Conservation (phyloP, 1,140 invertebrate species). For the Atta texana region DNA sequence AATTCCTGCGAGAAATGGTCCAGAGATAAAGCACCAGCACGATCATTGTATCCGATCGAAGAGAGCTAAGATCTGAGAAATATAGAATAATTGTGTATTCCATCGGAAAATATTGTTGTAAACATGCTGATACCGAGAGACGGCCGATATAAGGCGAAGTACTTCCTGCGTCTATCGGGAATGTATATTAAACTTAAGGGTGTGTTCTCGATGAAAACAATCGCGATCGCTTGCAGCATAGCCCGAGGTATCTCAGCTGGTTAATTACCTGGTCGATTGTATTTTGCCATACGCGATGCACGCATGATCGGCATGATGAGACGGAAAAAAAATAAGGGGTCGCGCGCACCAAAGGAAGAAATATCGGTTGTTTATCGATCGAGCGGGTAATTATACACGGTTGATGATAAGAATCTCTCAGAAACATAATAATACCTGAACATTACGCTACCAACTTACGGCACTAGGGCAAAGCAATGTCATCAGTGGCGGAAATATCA, state of each 20-base stretch:
- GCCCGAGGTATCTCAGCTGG: constrained; percentile 28
- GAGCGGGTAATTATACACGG: constrained; percentile 50
- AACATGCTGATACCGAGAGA: background rate
- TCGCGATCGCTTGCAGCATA: background rate
- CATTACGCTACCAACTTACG: background rate
- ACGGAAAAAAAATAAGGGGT: constrained; percentile 20
- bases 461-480: background rate
- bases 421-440: constrained; percentile 44
- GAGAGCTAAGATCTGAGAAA: constrained; percentile 15
- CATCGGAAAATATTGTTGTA: constrained; percentile 12
- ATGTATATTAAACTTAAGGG: constrained; percentile 45
- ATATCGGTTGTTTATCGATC: constrained; percentile 50
- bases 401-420: constrained; percentile 53
- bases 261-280: constrained; percentile 51
- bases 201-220: constrained; percentile 20
- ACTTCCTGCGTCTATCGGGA: constrained; percentile 13
- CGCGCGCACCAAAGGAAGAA: constrained; percentile 40
- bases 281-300: constrained; percentile 30
- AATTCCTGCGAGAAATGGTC: constrained; percentile 5
- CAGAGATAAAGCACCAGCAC: background rate
- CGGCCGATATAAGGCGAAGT: background rate
- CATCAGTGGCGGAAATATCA: background rate
- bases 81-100: constrained; percentile 52
- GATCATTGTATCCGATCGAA: background rate
- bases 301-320: constrained; percentile 11